Evolutionary conservation across 1,140 invertebrate genomes (phyloP), one percentile per base, ranked within the genome.

Genomic region (Drosophila asahinai): DNA sequence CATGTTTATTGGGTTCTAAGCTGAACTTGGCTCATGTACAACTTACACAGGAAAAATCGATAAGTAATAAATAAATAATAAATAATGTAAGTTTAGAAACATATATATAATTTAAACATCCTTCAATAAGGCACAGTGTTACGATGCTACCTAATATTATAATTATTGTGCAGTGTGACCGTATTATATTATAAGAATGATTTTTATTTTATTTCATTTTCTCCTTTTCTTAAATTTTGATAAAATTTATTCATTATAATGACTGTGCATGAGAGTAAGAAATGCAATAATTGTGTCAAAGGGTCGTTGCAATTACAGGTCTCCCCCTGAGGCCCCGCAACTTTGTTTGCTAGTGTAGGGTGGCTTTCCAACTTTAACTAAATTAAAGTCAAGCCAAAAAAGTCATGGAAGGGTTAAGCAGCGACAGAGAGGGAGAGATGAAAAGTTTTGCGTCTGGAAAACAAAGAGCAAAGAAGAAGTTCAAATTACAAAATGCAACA

Each of bases 401-500:
- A 58, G 55, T 43, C 48, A 64, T 43, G 38, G 40, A 47, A 43
- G 65, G 59, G 75, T 71, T 62, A 64, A 71, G 54, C 30, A 19
- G 42, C 14, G 9, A 38, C 17, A 25, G 36, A 17, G 38, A 5
- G 54, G 54, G 33, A 40, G 45, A 15, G 51, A 9, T 73, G 14
- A 45, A 75, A 77, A 78, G 75, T 77, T 78, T 78, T 51, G 27
- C 47, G 76, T 63, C 64, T 78, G 73, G 42, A 47, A 64, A 77
- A 77, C 60, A 86, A 47, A 76, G 67, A 54, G 74, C 49, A 68
- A 77, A 45, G 54, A 43, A 74, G 30, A 79, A 78, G 62, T 81
- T 87, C 63, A 87, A 87, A 87, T 81, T 87, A 77, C 83, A 80
- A 87, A 86, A 83, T 87, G 83, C 83, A 87, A 80, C 80, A 87